These are phyloP conservation scores for Mamestra configurata DNA, from an alignment of 1,140 invertebrate species.

Conservation along the genomic window DNA sequence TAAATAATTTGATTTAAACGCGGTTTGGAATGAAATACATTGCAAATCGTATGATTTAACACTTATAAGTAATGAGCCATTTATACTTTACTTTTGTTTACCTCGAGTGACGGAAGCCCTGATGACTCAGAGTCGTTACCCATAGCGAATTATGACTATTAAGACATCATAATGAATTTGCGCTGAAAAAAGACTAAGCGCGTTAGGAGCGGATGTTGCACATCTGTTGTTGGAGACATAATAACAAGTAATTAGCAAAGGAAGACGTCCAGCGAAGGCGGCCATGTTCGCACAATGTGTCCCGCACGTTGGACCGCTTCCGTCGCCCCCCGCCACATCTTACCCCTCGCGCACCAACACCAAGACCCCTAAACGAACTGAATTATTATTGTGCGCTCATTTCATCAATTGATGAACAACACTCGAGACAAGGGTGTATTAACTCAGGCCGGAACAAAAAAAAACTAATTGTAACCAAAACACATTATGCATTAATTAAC, in stretches of 20 bases:
- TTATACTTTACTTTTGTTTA: slow-evolving; percentile 47
- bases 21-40: slow-evolving; percentile 37
- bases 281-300: slow-evolving; percentile 82
- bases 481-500: slow-evolving; percentile 42
- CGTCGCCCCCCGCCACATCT: slow-evolving; percentile 55
- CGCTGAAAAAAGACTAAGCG: slow-evolving; percentile 62
- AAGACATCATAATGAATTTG: slow-evolving; percentile 50
- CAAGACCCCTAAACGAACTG: slow-evolving; percentile 48
- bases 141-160: slow-evolving; percentile 13
- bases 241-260: slow-evolving; percentile 83
- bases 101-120: slow-evolving; percentile 32
- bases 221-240: slow-evolving; percentile 84
- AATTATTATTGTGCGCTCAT: slow-evolving; percentile 47
- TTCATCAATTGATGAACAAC: slow-evolving; percentile 56
- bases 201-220: slow-evolving; percentile 80
- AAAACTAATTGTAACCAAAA: neutral
- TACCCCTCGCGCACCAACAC: slow-evolving; percentile 14
- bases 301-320: slow-evolving; percentile 73
- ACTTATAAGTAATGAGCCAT: slow-evolving; percentile 52
- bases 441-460: slow-evolving; percentile 22
- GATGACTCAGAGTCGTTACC: neutral
- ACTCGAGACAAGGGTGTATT: slow-evolving; percentile 18
- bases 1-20: slow-evolving; percentile 68
- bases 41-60: slow-evolving; percentile 57
- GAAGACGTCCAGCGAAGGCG: slow-evolving; percentile 63